Evolutionary conservation across 2,113 vertebrate genomes (phyloP), one percentile per base, ranked within the genome.

Genomic region (Chaenocephalus aceratus): DNA sequence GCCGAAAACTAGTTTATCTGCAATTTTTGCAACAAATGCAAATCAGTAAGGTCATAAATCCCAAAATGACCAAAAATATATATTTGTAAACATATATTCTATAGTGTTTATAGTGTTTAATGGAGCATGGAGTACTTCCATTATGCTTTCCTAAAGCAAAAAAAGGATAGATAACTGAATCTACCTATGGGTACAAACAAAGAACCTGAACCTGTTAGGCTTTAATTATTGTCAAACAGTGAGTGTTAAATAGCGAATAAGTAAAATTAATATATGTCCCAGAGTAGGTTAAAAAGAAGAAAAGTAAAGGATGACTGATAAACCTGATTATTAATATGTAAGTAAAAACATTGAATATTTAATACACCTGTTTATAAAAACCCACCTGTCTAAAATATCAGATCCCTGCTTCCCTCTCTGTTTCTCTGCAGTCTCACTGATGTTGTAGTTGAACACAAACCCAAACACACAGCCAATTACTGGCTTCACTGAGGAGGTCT

Each of bases 381-480:
- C 34, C 21, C 74, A 85, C 73, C 72, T 83, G 83, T 71, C 60
- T 30, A 9, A 10, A 56, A 30, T 41, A 7, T 58, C 76, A 15
- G 11, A 51, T 1, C 41, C 56, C 2, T 10, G 53, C 41, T 16
- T 51, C 56, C 5, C 5, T 63, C 44, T 65, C 26, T 74, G 72
- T 80, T 34, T 75, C 52, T 59, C 51, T 58, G 36, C 45, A 63
- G n/a, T 5, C 46, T 15, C 15, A 49, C 5, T 65, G 48, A 63
- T 30, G 36, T 77, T 26, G 71, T 41, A 12, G 30, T 59, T 72
- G 11, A 66, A 15, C 77, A 62, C 44, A 61, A 86, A 81, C 75
- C 83, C 59, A 89, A 88, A 85, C 77, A 83, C 13, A 1, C 26
- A 45, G 16, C 81, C 76, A 88, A 90, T 89, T 86, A 87, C 82